phyloP scores from a whole-genome alignment of 2,888 invertebrate species.

The Sarcophaga variegata region DNA sequence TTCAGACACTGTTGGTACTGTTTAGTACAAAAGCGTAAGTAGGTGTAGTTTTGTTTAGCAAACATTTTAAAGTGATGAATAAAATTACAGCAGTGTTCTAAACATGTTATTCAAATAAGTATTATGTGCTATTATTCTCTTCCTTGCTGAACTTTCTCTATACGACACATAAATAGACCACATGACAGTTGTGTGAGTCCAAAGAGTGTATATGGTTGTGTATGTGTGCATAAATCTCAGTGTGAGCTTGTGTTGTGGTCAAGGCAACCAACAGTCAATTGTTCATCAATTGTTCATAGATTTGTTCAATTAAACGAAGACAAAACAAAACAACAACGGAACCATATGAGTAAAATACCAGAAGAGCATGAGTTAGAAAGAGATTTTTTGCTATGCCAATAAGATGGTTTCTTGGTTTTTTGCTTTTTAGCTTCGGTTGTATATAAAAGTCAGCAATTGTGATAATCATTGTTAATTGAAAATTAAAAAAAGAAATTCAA shows the following conservation, averaged over 20 bases:
- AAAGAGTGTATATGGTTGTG: slow-evolving; percentile 2
- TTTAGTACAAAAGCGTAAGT: too few species aligned
- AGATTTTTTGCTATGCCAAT: not conserved
- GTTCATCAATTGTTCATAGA: slow-evolving; percentile 51
- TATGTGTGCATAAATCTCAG: not conserved
- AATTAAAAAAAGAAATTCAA: not conserved
- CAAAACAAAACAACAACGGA: slow-evolving; percentile 9
- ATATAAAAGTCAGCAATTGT: not conserved
- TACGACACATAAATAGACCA: slow-evolving; percentile 5
- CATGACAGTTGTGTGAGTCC: slow-evolving; percentile 16
- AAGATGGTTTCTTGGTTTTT: not conserved
- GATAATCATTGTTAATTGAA: not conserved
- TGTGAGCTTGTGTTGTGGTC: slow-evolving; percentile 24
- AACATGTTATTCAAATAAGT: not conserved
- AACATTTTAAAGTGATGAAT: too few species aligned
- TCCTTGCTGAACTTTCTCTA: not conserved
- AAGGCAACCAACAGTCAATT: slow-evolving; percentile 51
- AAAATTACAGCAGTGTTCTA: not conserved
- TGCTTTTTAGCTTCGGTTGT: not conserved
- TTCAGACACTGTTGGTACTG: too few species aligned
- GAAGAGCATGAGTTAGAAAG: not conserved
- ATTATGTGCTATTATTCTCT: not conserved
- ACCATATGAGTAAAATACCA: not conserved
- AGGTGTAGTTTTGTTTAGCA: too few species aligned
- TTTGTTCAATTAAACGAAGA: not conserved